phyloP scores from a whole-genome alignment of 1,140 invertebrate species.

The Ectropis grisescens region DNA sequence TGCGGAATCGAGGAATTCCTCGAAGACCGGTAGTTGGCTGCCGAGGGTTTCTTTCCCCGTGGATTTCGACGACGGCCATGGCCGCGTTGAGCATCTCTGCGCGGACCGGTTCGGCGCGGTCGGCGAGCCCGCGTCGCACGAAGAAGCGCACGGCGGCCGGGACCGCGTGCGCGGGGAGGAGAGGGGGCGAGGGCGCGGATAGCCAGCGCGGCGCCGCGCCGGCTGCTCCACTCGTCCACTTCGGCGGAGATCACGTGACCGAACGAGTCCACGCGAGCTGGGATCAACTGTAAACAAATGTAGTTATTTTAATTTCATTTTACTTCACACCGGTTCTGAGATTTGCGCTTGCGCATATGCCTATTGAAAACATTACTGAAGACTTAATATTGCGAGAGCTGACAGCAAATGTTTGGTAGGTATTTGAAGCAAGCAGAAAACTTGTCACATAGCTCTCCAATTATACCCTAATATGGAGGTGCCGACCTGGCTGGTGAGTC shows the following conservation, averaged over 20 bases:
- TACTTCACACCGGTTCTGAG: no score
- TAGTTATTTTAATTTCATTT: no score
- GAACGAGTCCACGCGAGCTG: conserved; percentile 91
- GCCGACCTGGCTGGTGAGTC: no score
- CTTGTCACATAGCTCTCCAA: no score
- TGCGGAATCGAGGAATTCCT: conserved; percentile 91
- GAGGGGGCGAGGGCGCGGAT: conserved; percentile 78
- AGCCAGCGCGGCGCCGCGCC: conserved; percentile 89
- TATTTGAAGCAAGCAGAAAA: no score
- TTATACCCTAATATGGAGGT: no score
- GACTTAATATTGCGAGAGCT: no score
- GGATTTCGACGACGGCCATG: conserved; percentile 89
- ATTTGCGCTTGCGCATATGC: no score
- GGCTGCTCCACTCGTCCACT: conserved; percentile 89
- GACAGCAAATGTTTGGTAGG: no score
- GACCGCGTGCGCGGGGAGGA: conserved; percentile 78
- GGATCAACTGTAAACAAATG: conserved; percentile 72
- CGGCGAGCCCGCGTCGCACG: conserved; percentile 88
- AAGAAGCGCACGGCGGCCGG: conserved; percentile 84
- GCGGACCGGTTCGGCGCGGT: conserved; percentile 86
- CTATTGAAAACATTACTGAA: no score
- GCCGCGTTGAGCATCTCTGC: conserved; percentile 94
- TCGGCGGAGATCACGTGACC: conserved; percentile 89
- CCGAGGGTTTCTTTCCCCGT: conserved; percentile 89
- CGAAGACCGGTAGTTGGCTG: conserved; percentile 88